Percentiles rank a stretch among this genome's conserved stretches.
phyloP scores from a whole-genome alignment of 2,888 invertebrate species.

The Drosophila mettleri region DNA sequence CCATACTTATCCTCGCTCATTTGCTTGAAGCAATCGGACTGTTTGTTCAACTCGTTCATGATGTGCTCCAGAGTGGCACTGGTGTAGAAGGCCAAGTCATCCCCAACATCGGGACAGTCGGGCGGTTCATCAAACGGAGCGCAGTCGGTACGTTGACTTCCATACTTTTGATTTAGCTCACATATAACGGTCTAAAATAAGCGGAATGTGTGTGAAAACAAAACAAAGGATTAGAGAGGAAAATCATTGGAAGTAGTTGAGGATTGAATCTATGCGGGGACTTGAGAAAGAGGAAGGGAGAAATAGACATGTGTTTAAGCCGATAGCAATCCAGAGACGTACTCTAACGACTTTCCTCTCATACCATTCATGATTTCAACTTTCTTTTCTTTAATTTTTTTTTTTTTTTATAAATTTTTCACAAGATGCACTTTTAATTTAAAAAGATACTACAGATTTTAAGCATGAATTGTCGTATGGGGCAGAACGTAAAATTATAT shows the following conservation, averaged over 20 bases:
- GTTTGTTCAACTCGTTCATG: conserved; percentile 74
- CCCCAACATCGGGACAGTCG: conserved; percentile 63
- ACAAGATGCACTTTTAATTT: conserved; percentile 47
- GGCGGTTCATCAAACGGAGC: conserved; percentile 58
- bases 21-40: conserved; percentile 55
- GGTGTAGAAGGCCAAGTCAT: conserved; percentile 79
- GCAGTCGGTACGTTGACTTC: conserved; percentile 52
- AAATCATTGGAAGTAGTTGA: conserved; percentile 54
- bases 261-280: conserved; percentile 28
- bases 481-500: conserved; percentile 8
- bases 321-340: conserved; percentile 32
- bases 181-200: conserved; percentile 66
- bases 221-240: conserved; percentile 53
- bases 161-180: conserved; percentile 59
- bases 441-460: conserved; percentile 43
- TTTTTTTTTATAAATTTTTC: conserved; percentile 2
- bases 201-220: conserved; percentile 4
- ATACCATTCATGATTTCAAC: conserved; percentile 6
- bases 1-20: conserved; percentile 36
- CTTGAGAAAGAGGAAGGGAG: conserved; percentile 43
- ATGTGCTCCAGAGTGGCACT: conserved; percentile 78
- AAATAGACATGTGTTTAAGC: conserved; percentile 21
- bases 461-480: conserved; percentile 4
- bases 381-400: neutral
- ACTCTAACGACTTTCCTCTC: conserved; percentile 60